These are phyloP conservation scores for Blastomussa wellsi DNA, from an alignment of 92 coral and sea anemone species.

Conservation along the genomic window DNA sequence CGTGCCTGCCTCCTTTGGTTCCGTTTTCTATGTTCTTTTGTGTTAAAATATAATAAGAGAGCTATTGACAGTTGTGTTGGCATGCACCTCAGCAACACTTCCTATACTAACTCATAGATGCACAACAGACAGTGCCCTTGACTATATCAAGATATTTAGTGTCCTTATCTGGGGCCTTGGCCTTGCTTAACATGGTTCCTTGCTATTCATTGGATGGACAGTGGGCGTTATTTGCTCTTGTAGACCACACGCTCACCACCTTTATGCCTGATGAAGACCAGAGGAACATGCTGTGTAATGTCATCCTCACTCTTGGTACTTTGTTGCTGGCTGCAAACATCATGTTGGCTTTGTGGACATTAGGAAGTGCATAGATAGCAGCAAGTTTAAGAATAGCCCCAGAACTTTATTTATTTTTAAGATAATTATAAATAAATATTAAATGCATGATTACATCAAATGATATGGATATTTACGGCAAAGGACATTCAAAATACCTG, in stretches of 20 bases:
- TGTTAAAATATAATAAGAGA: no score
- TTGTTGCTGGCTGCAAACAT: slow-evolving; percentile 89
- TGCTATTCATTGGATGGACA: slow-evolving; percentile 97
- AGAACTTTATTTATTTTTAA: not conserved
- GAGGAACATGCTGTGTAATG: slow-evolving; percentile 78
- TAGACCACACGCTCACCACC: slow-evolving; percentile 66
- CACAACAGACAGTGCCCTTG: not conserved
- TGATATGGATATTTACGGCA: not conserved
- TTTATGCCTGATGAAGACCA: slow-evolving; percentile 82
- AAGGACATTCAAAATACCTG: no score
- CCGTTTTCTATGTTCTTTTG: no score
- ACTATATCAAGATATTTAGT: slow-evolving; percentile 76
- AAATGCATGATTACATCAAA: not conserved
- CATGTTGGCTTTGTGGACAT: slow-evolving; percentile 93
- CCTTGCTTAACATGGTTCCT: slow-evolving; percentile 89
- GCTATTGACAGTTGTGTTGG: no score
- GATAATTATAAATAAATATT: not conserved
- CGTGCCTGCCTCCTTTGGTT: no score
- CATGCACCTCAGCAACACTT: not conserved
- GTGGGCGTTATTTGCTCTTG: slow-evolving; percentile 94
- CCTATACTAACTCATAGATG: not conserved
- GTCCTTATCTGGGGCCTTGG: slow-evolving; percentile 91
- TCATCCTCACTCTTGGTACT: slow-evolving; percentile 86
- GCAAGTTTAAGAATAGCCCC: not conserved
- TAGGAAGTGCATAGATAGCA: slow-evolving; percentile 62